These are phyloP conservation scores for Drosophila punjabiensis DNA, from an alignment of 1,140 invertebrate species.

Conservation along the genomic window DNA sequence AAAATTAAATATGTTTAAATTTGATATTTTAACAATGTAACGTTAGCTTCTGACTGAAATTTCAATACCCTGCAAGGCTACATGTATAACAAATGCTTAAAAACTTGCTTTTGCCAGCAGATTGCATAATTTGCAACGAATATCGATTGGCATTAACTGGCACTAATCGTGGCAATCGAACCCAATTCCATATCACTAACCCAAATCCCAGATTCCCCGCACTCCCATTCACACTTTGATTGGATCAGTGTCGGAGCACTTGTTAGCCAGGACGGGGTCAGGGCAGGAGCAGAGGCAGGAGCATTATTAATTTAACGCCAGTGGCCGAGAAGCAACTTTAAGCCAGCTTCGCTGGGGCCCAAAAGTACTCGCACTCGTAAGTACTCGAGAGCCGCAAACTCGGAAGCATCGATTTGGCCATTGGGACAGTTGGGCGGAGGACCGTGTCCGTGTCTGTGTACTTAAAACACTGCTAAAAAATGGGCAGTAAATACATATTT, in stretches of 20 bases:
- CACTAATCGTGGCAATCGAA: conserved; percentile 14
- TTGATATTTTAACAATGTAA: too few relatives aligned
- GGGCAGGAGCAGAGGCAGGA: background rate
- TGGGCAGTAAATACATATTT: background rate
- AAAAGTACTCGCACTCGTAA: conserved; percentile 22
- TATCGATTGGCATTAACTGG: conserved; percentile 19
- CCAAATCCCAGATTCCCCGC: conserved; percentile 6
- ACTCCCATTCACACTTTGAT: conserved; percentile 4
- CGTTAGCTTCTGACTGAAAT: too few relatives aligned
- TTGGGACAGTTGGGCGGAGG: conserved; percentile 41
- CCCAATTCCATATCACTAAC: background rate
- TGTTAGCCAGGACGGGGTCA: conserved; percentile 17
- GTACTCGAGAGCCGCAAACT: conserved; percentile 40
- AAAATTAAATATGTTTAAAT: too few relatives aligned
- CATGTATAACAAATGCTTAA: background rate
- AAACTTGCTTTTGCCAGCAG: conserved; percentile 1
- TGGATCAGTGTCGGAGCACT: conserved; percentile 33
- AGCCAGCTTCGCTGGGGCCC: conserved; percentile 3
- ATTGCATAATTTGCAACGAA: background rate
- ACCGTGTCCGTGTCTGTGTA: conserved; percentile 6
- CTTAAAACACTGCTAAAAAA: background rate
- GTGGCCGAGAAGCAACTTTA: conserved; percentile 23
- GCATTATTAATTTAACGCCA: conserved; percentile 45
- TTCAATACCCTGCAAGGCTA: too few relatives aligned
- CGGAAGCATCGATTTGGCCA: conserved; percentile 46